These are phyloP conservation scores for Conomelus anceps DNA, from an alignment of 2,888 invertebrate genomes.

Conservation along the genomic window DNA sequence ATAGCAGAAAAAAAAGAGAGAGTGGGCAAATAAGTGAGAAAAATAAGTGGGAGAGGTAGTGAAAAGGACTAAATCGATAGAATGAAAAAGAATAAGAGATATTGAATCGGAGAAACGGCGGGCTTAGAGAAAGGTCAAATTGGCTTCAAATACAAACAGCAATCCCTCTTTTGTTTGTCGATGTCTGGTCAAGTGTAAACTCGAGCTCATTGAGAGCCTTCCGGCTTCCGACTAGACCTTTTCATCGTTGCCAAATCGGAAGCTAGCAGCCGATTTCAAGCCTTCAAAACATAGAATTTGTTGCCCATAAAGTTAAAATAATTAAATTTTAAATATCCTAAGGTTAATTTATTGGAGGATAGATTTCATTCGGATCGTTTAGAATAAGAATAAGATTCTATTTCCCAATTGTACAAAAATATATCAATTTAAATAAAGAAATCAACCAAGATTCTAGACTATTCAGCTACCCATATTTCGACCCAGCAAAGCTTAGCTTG, in stretches of 20 bases:
- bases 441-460: no score
- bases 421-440: no score
- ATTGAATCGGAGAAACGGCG: background rate
- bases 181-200: background rate
- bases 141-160: background rate
- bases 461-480: no score
- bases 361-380: no score
- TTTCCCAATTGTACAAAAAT: no score
- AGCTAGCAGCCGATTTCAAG: background rate
- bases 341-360: no score
- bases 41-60: no score
- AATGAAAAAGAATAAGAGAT: background rate
- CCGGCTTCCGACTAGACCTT: background rate
- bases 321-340: background rate
- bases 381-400: no score
- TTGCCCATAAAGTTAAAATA: background rate
- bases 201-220: background rate
- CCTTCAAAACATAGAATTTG: background rate
- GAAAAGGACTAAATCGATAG: no score
- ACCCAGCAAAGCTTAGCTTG: no score
- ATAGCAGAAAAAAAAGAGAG: no score
- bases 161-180: background rate
- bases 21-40: no score
- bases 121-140: background rate
- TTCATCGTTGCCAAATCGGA: background rate